A percentile compares a stretch with the other conserved stretches of the same genome.
phyloP scores from a whole-genome alignment of 2,888 invertebrate species.

The Eudasyphora cyanicolor region DNA sequence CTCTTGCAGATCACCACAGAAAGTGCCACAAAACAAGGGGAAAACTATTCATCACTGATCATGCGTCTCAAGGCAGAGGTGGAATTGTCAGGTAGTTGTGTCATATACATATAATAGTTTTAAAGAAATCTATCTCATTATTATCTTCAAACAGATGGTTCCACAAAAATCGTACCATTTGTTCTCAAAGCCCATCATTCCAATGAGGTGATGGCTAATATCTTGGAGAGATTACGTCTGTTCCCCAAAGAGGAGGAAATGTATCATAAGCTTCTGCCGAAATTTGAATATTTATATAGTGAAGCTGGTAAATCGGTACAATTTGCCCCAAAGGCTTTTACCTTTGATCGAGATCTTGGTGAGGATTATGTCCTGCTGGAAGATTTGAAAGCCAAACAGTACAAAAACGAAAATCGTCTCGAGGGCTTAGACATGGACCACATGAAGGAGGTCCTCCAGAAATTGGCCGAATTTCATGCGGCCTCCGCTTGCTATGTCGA shows the following conservation, averaged over 20 bases:
- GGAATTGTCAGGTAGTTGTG: conserved; percentile 73
- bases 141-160: conserved; percentile 67
- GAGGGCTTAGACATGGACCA: conserved; percentile 75
- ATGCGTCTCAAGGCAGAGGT: conserved; percentile 73
- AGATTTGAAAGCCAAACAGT: conserved; percentile 73
- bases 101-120: too few species aligned
- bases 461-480: conserved; percentile 78
- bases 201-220: conserved; percentile 70
- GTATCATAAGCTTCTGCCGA: conserved; percentile 74
- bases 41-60: conserved; percentile 75
- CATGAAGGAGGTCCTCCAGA: conserved; percentile 73
- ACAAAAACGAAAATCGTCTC: conserved; percentile 74
- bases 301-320: conserved; percentile 71
- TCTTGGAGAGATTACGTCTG: conserved; percentile 70
- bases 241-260: conserved; percentile 77
- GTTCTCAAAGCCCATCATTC: conserved; percentile 72
- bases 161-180: conserved; percentile 69
- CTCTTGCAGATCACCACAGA: conserved; percentile 67
- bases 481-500: conserved; percentile 78
- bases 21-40: conserved; percentile 67
- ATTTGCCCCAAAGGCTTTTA: conserved; percentile 74
- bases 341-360: conserved; percentile 71
- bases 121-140: background rate
- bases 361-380: conserved; percentile 76
- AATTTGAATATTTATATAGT: conserved; percentile 74